Base-by-base conservation (phyloP, 2,797 vertebrate genomes). In the Gobio occitaniae region DNA sequence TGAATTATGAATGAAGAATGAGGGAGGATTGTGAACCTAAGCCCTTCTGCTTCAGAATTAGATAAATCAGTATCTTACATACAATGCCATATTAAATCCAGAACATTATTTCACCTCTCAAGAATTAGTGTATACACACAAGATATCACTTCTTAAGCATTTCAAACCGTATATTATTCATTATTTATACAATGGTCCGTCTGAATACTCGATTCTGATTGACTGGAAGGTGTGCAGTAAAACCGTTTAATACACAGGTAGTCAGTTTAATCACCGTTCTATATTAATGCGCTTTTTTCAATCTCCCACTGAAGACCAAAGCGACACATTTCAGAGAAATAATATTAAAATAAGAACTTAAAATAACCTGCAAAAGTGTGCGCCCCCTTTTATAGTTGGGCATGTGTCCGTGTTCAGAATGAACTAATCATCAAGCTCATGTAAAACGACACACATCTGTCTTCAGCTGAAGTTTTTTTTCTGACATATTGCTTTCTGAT, bases 1-100 rank as follows among this genome's bases (percentile, higher is more conserved):
- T 68, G 21, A 61, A 47, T 78, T 36, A 78, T 78, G 29, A 84
- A 84, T 56, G 74, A 84, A 25, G 61, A 11, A 63, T 44, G 7
- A 41, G 50, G 47, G 72, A 83, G 48, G 47, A 84, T 29, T 78
- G 74, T 78, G n/a, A 84, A 47, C 12, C 36, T 47, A 36, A 6
- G 44, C 61, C 41, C 41, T 63, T 41, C 48, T 83, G 47, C n/a
- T 44, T 38, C 5, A 44, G 29, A 2, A 3, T 50, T 70, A 19
- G 50, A 83, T 48, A n/a, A 41, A 69, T 48, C 25, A 61, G 47
- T 17, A 44, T 17, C 78, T 59, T 48, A 69, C 48, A 32, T 36
- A 7, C 61, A 70, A 36, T n/a, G 17, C 10, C 48, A 72, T 19
- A 36, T 29, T 52, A 38, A 77, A 54, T 21, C 10, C 17, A n/a